These are phyloP conservation scores for Esox lucius DNA, from an alignment of 2,797 vertebrate species.

Conservation along the genomic window DNA sequence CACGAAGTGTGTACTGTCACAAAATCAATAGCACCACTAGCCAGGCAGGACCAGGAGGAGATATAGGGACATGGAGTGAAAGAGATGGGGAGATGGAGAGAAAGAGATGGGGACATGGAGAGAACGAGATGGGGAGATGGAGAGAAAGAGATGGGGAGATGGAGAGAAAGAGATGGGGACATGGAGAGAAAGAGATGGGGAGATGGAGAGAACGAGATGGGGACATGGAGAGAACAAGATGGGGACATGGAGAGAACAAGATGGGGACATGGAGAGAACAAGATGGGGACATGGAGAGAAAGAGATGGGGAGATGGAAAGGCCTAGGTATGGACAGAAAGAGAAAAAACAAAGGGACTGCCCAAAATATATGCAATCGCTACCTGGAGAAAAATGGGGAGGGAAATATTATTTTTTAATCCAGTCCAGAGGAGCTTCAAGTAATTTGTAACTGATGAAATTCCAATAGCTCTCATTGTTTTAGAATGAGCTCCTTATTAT, in stretches of 20 bases:
- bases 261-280: constrained; percentile 49
- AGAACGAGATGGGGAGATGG: constrained; percentile 21
- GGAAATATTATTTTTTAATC: too few relatives aligned
- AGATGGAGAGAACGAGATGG: constrained; percentile 37
- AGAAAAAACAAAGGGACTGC: too few relatives aligned
- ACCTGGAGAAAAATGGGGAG: too few relatives aligned
- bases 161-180: constrained; percentile 8
- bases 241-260: constrained; percentile 31
- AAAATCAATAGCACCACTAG: constrained; percentile 67
- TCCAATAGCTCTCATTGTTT: too few relatives aligned
- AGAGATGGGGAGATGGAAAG: constrained; percentile 26
- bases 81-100: constrained; percentile 52
- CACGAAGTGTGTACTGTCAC: constrained; percentile 59
- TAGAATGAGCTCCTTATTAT: too few relatives aligned
- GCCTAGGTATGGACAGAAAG: too few relatives aligned
- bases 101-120: constrained; percentile 30
- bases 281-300: constrained; percentile 33
- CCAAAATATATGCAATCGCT: too few relatives aligned
- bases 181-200: constrained; percentile 51
- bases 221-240: constrained; percentile 26
- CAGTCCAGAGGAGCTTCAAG: too few relatives aligned
- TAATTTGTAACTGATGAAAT: too few relatives aligned
- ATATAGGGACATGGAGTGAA: constrained; percentile 22
- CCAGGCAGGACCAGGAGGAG: constrained; percentile 54
- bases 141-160: constrained; percentile 8